Evolutionary conservation across 30 jellyfish, hydroid and myxozoan species (phyloP).

Genomic region (Nemopilema nomurai): DNA sequence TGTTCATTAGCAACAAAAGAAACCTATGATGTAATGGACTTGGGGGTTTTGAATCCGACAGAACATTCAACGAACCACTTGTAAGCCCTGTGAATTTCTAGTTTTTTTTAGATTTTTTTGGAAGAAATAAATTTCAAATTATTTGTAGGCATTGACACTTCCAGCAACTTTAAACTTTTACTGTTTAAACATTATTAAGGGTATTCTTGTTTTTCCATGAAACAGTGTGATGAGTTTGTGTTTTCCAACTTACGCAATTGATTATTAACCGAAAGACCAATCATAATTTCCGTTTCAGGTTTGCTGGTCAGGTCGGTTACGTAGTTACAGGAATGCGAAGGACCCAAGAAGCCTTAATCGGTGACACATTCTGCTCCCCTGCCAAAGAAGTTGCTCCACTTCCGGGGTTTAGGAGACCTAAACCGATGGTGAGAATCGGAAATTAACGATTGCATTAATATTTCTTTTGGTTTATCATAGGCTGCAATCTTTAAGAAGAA

Average conservation of each 20-base stretch:
- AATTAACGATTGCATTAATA: not conserved
- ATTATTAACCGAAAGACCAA: too few relatives aligned
- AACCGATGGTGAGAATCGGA: constrained; percentile 77
- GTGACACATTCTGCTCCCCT: constrained; percentile 79
- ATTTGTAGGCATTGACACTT: too few relatives aligned
- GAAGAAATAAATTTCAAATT: too few relatives aligned
- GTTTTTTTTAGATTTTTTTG: too few relatives aligned
- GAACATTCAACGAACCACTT: constrained; percentile 67
- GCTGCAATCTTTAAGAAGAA: too few relatives aligned
- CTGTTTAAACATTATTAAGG: too few relatives aligned
- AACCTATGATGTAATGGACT: constrained; percentile 75
- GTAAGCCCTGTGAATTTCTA: constrained; percentile 40
- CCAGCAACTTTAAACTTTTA: too few relatives aligned
- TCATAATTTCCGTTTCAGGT: constrained; percentile 22
- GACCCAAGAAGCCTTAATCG: constrained; percentile 76
- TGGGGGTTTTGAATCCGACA: constrained; percentile 86
- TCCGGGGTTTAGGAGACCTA: constrained; percentile 88
- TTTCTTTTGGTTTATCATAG: not conserved
- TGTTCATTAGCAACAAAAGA: constrained; percentile 60
- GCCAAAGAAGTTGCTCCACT: constrained; percentile 66
- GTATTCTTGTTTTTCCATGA: too few relatives aligned
- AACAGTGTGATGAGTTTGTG: not conserved
- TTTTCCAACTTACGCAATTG: not conserved
- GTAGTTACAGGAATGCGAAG: constrained; percentile 83
- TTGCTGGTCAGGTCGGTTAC: constrained; percentile 98